Conservation (phyloP, 2,797 vertebrate species). For the Harpagifer antarcticus region DNA sequence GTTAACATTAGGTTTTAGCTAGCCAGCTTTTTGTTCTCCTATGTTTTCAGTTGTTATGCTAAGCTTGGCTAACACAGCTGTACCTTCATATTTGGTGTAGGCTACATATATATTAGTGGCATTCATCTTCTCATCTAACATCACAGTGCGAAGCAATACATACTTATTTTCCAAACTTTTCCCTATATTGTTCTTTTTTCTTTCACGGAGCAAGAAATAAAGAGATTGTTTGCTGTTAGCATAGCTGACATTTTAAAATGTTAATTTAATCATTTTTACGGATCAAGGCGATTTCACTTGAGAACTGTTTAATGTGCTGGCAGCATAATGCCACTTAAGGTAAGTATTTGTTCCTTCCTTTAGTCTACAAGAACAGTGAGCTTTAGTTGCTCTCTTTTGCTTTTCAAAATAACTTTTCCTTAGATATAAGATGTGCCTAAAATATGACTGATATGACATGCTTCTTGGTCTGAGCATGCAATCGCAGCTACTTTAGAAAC, state of each 20-base stretch:
- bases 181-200: background rate
- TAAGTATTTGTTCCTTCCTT: too few species aligned
- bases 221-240: background rate
- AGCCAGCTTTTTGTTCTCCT: background rate
- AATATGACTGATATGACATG: background rate
- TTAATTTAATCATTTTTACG: background rate
- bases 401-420: background rate
- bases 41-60: background rate
- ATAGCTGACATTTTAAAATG: background rate
- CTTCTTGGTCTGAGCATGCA: background rate
- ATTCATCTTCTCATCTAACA: background rate
- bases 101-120: background rate
- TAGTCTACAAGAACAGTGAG: background rate
- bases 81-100: background rate
- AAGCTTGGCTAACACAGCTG: background rate
- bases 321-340: background rate
- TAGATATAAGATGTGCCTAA: too few species aligned
- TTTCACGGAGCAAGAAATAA: background rate
- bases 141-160: background rate
- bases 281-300: conserved; percentile 10
- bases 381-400: background rate
- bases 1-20: too few species aligned
- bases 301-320: background rate
- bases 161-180: background rate
- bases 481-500: background rate